phyloP scores from a whole-genome alignment of 2,797 vertebrate species.

The Rhinatrema bivittatum region DNA sequence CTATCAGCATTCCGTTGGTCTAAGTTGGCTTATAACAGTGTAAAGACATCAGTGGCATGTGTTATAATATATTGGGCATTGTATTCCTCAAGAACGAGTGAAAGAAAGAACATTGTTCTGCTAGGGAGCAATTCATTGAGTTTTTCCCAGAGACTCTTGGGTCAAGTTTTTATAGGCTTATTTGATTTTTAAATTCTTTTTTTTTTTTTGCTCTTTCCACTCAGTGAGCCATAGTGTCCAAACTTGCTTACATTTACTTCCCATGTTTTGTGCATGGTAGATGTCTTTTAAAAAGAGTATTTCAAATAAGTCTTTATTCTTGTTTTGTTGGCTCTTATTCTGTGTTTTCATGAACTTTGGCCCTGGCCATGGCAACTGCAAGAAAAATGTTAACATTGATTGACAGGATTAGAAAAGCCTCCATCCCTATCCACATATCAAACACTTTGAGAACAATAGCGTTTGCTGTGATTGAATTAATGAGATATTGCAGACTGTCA shows the following conservation, averaged over 20 bases:
- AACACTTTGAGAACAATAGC: slow-evolving; percentile 97
- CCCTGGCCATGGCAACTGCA: slow-evolving; percentile 97
- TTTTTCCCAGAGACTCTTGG: slow-evolving; percentile 98
- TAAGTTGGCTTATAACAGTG: slow-evolving; percentile 71
- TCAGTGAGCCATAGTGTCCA: slow-evolving; percentile 82
- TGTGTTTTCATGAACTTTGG: slow-evolving; percentile 99
- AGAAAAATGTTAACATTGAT: slow-evolving; percentile 98
- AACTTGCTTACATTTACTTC: slow-evolving; percentile 97
- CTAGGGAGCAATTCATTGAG: slow-evolving; percentile 83
- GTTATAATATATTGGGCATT: slow-evolving; percentile 86
- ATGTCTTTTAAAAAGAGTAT: slow-evolving; percentile 94
- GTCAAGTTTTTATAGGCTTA: slow-evolving; percentile 95
- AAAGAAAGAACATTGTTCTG: slow-evolving; percentile 82
- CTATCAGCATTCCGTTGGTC: slow-evolving; percentile 65
- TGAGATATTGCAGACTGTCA: slow-evolving; percentile 97
- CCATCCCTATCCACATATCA: slow-evolving; percentile 95
- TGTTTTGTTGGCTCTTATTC: slow-evolving; percentile 97
- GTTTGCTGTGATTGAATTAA: slow-evolving; percentile 99
- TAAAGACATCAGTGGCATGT: slow-evolving; percentile 79
- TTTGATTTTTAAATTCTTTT: slow-evolving; percentile 94
- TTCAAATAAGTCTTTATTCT: slow-evolving; percentile 98
- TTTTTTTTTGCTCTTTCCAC: slow-evolving; percentile 73
- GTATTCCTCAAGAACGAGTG: slow-evolving; percentile 73
- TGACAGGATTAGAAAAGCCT: slow-evolving; percentile 97
- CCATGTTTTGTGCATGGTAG: slow-evolving; percentile 94